Evolutionary conservation across 2,113 vertebrate genomes (phyloP), one percentile per base, ranked within the genome.

Genomic region (Rhombomys opimus): DNA sequence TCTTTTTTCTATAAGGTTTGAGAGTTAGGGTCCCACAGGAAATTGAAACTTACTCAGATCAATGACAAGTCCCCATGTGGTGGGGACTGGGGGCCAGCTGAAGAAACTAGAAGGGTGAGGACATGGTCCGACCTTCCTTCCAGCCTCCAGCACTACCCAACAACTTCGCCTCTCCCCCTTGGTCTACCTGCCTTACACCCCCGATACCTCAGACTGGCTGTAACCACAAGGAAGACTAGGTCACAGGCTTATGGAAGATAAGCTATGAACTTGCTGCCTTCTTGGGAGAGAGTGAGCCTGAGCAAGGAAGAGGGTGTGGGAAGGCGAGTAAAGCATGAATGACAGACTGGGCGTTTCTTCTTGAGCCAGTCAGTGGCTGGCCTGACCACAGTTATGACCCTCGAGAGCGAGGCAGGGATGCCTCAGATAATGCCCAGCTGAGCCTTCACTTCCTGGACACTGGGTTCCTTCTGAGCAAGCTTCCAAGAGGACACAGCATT

Each of bases 321-420:
- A 1, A 1, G 2, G 38, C 59, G 35, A 25, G 12, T 11, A 11
- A 2, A 17, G 8, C 2, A 0, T 9, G 22, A n/a, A 10, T 35
- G 25, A 50, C 14, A 14, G 30, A 1, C 10, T 2, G 10, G 5
- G 59, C 0, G 13, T 38, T 7, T 9, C 59, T 38, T 32, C 18
- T 10, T 32, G 57, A 59, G 8, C 32, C 32, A 5, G n/a, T 38
- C 0, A 12, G 84, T 20, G 5, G 41, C 68, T 23, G 38, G 73
- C 38, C 46, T 11, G 70, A 59, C 38, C 70, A 41, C 76, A 68
- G 30, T 32, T 27, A 7, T 41, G 87, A 25, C 0, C 4, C 17
- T 7, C 30, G 14, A 35, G 52, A 41, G 85, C 12, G 5, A 38
- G 54, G 32, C 12, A 2, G 50, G 52, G 73, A 1, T 1, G 27